These are phyloP conservation scores for Phoxinus phoxinus DNA, from an alignment of 2,113 vertebrate species.

Conservation along the genomic window DNA sequence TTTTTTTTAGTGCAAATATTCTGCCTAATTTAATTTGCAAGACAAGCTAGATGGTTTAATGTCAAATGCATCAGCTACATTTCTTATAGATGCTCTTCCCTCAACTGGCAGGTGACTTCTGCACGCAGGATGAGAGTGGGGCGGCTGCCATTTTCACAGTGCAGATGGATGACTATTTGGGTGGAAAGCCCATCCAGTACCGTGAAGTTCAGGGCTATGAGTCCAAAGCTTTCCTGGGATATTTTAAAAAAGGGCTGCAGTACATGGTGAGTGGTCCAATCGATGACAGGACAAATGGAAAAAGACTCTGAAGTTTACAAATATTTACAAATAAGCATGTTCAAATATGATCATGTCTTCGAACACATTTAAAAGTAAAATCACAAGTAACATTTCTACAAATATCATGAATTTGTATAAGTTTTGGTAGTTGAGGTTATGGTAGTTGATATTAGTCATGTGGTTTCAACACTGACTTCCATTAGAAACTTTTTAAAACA, in stretches of 20 bases:
- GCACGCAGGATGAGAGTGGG: conserved; percentile 94
- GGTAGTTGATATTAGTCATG: too few species aligned
- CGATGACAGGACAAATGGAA: not conserved
- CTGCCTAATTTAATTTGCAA: not conserved
- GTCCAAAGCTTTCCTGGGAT: conserved; percentile 89
- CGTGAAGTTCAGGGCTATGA: conserved; percentile 92
- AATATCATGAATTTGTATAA: too few species aligned
- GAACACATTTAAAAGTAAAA: not conserved
- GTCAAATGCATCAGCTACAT: not conserved
- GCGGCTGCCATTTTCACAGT: conserved; percentile 95
- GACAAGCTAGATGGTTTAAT: not conserved
- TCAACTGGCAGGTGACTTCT: conserved; percentile 81
- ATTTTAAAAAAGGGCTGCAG: conserved; percentile 95
- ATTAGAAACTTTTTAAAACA: too few species aligned
- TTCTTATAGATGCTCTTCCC: not conserved
- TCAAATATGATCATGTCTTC: not conserved
- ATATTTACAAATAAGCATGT: not conserved
- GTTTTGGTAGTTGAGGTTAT: too few species aligned
- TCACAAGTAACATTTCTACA: not conserved
- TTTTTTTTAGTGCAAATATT: not conserved
- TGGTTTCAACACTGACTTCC: too few species aligned
- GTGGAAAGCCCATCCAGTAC: conserved; percentile 90
- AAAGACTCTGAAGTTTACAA: not conserved
- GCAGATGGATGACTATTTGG: conserved; percentile 94
- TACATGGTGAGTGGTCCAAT: conserved; percentile 86